Evolutionary conservation across 2,797 vertebrate genomes (phyloP).

Genomic region (Notolepis coatsorum): DNA sequence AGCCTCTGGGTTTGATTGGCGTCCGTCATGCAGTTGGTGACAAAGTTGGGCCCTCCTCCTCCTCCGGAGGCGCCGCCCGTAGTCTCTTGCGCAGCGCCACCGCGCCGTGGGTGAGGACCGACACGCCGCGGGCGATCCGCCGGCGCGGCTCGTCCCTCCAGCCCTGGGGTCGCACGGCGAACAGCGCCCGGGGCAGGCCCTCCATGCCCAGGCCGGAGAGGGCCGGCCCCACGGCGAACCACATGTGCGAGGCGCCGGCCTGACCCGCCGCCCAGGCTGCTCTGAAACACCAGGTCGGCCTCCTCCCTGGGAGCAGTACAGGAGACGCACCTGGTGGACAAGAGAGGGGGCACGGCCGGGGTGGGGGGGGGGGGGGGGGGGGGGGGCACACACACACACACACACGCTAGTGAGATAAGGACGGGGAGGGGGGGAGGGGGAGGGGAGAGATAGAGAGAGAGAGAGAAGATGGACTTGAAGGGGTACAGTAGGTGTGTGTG

Average conservation of each 20-base stretch:
- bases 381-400: slow-evolving; percentile 64
- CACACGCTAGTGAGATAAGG: slow-evolving; percentile 1
- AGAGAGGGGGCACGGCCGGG: slow-evolving; percentile 63
- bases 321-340: slow-evolving; percentile 87
- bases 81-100: slow-evolving; percentile 91
- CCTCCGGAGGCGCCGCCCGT: slow-evolving; percentile 85
- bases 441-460: slow-evolving; percentile 61
- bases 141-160: slow-evolving; percentile 91
- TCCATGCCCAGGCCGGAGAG: slow-evolving; percentile 86
- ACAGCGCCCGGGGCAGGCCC: slow-evolving; percentile 87
- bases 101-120: slow-evolving; percentile 92
- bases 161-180: slow-evolving; percentile 92
- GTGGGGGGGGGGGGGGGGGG: slow-evolving; percentile 65
- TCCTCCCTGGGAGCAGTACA: slow-evolving; percentile 96
- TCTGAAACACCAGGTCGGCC: slow-evolving; percentile 88
- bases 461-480: slow-evolving; percentile 46
- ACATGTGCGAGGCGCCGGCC: slow-evolving; percentile 91
- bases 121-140: slow-evolving; percentile 90
- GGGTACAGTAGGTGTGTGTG: neutral
- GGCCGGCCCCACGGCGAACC: slow-evolving; percentile 93
- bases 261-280: slow-evolving; percentile 91
- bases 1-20: slow-evolving; percentile 88
- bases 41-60: slow-evolving; percentile 91
- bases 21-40: slow-evolving; percentile 91
- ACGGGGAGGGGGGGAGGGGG: neutral